Evolutionary conservation across 1,140 invertebrate genomes (phyloP).

Genomic region (Drosophila triauraria): DNA sequence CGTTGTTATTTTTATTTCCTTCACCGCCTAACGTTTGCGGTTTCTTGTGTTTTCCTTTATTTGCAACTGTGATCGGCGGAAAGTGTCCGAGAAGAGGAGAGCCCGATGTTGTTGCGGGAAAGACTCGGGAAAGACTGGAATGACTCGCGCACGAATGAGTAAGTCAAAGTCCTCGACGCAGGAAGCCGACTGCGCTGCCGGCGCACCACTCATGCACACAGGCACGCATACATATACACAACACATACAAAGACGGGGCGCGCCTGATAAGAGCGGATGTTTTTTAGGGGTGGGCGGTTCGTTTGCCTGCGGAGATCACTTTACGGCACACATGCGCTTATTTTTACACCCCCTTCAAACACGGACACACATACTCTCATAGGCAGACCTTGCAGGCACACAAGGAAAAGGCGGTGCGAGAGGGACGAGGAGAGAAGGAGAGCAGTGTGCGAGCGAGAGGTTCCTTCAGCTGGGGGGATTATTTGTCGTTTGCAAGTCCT

Average conservation of each 20-base stretch:
- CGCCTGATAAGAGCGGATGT: slow-evolving; percentile 66
- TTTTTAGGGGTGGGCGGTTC: slow-evolving; percentile 69
- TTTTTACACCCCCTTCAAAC: slow-evolving; percentile 70
- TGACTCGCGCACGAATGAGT: slow-evolving; percentile 58
- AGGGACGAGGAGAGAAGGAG: slow-evolving; percentile 2
- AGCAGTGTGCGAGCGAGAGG: slow-evolving; percentile 21
- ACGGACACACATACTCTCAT: slow-evolving; percentile 5
- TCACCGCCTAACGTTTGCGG: slow-evolving; percentile 29
- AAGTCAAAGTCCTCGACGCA: slow-evolving; percentile 79
- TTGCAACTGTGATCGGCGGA: background rate
- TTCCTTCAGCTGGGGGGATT: slow-evolving; percentile 16
- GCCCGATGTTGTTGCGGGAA: slow-evolving; percentile 26
- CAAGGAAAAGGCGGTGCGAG: background rate
- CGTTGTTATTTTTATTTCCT: slow-evolving; percentile 29
- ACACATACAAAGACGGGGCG: slow-evolving; percentile 34
- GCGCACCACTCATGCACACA: slow-evolving; percentile 18
- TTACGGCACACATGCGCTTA: slow-evolving; percentile 62
- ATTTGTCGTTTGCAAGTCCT: slow-evolving; percentile 13
- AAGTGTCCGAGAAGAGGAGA: slow-evolving; percentile 18
- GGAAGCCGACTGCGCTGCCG: slow-evolving; percentile 77
- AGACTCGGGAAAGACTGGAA: slow-evolving; percentile 20
- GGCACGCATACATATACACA: slow-evolving; percentile 10
- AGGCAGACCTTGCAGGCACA: background rate
- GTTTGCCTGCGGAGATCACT: slow-evolving; percentile 63
- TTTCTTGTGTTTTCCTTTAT: slow-evolving; percentile 12